Evolutionary conservation across 2,888 invertebrate genomes (phyloP), one percentile per base, ranked within the genome.

Genomic region (Cryptocheilus praepositus): DNA sequence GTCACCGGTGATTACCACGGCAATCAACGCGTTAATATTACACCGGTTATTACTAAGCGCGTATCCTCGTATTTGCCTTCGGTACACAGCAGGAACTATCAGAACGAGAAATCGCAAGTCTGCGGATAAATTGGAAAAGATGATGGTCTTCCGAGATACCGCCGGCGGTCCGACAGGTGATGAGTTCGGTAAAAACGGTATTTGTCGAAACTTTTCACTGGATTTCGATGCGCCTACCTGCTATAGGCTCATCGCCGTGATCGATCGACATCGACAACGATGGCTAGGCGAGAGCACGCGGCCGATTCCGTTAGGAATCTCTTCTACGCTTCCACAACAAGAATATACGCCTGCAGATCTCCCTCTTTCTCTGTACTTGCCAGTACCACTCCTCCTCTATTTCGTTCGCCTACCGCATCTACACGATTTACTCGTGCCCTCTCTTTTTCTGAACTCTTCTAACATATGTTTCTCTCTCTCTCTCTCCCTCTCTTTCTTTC

Each of bases 291-390:
- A 59, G 63, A 46, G 67, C 77, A 74, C 73, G 73, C 75, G 71
- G 73, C 36, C 54, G 74, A 78, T 81, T 81, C 84, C 83, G 84
- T 85, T 85, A 84, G 84, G 84, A 83, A 84, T 85, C 82, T 81
- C 79, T 76, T 77, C 76, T 76, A 73, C 76, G 79, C 81, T 82
- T 79, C 79, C 77, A 76, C 76, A 81, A 82, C 74, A 72, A 74
- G 71, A 72, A 74, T 70, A 73, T 67, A 75, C 73, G 71, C 67
- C 57, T 52, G 70, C 51, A 61, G 51, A 61, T 53, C 25, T 61
- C 53, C 19, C 46, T 18, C 43, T 44, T 15, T 52, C 55, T 45
- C 49, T 46, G 7, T 52, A 44, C 16, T 19, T 55, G 49, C 7
- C 44, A n/a, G 19, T 53, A 49, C 55, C 21, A 64, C 43, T 19